Evolutionary conservation across 2,113 vertebrate species (phyloP).

Genomic region (Gadus macrocephalus): DNA sequence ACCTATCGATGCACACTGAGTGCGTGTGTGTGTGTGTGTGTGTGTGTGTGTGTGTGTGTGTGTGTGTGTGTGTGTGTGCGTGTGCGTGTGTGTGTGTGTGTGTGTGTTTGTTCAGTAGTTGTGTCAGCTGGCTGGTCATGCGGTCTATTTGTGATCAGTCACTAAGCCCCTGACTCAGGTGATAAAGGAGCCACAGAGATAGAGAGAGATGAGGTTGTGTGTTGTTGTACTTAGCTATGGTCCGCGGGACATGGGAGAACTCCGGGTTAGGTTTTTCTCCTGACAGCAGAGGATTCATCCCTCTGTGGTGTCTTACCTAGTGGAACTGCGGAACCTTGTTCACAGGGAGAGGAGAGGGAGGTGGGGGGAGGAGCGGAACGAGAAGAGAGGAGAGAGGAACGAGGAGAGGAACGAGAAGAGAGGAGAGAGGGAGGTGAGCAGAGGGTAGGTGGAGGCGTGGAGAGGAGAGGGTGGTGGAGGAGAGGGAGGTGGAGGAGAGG

Average conservation of each 20-base stretch:
- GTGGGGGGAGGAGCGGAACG: background rate
- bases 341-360: background rate
- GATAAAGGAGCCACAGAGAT: background rate
- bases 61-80: background rate
- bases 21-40: background rate
- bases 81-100: background rate
- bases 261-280: too few relatives aligned
- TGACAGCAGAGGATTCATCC: too few relatives aligned
- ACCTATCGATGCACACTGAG: too few relatives aligned
- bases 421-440: background rate
- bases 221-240: too few relatives aligned
- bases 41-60: background rate
- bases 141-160: background rate
- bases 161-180: background rate
- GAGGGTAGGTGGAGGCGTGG: background rate
- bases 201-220: too few relatives aligned
- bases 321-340: too few relatives aligned
- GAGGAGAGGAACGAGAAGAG: background rate
- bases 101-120: background rate
- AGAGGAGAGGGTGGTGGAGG: background rate
- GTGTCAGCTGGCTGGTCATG: background rate
- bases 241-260: too few relatives aligned
- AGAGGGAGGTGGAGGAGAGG: background rate
- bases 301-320: too few relatives aligned
- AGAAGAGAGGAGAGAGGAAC: background rate